Percentiles rank a stretch among this genome's conserved stretches.
phyloP scores from a whole-genome alignment of 2,113 vertebrate species.

The Plecotus auritus region DNA sequence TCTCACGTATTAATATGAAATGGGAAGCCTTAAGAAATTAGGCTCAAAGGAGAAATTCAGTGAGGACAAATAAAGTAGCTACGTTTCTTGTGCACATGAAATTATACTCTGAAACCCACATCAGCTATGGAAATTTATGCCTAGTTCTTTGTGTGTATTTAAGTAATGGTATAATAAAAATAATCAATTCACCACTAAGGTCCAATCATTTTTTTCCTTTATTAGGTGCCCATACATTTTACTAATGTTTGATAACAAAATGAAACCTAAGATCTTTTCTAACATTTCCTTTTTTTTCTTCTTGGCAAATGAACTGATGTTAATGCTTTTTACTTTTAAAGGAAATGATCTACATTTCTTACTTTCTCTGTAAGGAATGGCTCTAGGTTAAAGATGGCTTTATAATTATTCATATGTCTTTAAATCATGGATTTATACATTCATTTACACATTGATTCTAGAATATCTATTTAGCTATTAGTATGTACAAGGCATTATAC shows the following conservation, averaged over 20 bases:
- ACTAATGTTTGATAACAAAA: neutral
- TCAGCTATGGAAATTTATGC: neutral
- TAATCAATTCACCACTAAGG: neutral
- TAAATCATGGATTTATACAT: neutral
- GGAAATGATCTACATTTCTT: neutral
- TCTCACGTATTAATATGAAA: neutral
- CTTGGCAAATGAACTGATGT: neutral
- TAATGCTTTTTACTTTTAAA: neutral
- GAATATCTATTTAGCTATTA: neutral
- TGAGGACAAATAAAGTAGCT: neutral
- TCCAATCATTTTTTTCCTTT: neutral
- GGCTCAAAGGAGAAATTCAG: constrained; percentile 1
- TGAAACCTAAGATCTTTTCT: neutral
- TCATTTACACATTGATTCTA: neutral
- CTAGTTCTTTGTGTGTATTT: neutral
- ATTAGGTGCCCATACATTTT: neutral
- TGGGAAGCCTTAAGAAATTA: neutral
- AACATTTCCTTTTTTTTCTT: neutral
- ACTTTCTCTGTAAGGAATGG: neutral
- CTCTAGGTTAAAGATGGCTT: neutral
- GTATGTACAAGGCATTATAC: neutral
- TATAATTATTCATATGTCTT: neutral
- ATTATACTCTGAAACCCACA: neutral
- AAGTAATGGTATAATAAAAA: constrained; percentile 16
- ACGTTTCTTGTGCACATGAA: neutral